Base-by-base conservation (phyloP, 2,888 invertebrate species). In the Theretra japonica region DNA sequence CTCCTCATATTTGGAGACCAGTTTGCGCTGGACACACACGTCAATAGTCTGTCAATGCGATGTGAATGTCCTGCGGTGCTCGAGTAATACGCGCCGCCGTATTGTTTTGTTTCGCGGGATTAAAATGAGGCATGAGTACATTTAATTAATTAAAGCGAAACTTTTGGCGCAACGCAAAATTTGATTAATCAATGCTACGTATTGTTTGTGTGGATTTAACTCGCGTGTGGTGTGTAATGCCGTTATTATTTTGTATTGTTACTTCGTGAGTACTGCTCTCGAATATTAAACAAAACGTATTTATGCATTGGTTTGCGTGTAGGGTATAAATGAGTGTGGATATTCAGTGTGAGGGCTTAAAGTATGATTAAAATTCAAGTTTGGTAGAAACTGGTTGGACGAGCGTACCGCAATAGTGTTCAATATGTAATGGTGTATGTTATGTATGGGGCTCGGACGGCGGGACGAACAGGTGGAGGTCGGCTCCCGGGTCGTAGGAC, bases 381-480 rank as follows among this genome's bases (percentile, higher is more conserved):
- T 69, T 69, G 50, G 23, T 69, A 50, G 62, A 30, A 69, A 80
- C 77, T 75, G 65, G 75, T 77, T 75, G 71, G 69, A 75, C 75
- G 75, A 78, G 77, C 79, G 76, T 73, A 74, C 68, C 75, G 74
- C 74, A 76, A 73, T 74, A 70, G 73, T 73, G 57, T 72, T 65
- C 68, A 71, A 68, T 73, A 41, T 72, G 76, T 68, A 73, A 78
- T 77, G 72, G 78, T 78, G 76, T 76, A 71, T 75, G 73, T 72
- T 79, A 76, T 81, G 78, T 82, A 84, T 81, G 82, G 86, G 86
- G 86, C 80, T 77, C 73, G 75, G 48, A 65, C 56, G 33, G 53
- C 30, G 68, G 59, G 75, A 75, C 75, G 80, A 80, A 86, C 86
- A 87, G 86, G 87, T 87, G 87, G 76, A 71, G 68, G 72, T 76